Evolutionary conservation across 1,140 invertebrate genomes (phyloP).

Genomic region (Drosophila subobscura): DNA sequence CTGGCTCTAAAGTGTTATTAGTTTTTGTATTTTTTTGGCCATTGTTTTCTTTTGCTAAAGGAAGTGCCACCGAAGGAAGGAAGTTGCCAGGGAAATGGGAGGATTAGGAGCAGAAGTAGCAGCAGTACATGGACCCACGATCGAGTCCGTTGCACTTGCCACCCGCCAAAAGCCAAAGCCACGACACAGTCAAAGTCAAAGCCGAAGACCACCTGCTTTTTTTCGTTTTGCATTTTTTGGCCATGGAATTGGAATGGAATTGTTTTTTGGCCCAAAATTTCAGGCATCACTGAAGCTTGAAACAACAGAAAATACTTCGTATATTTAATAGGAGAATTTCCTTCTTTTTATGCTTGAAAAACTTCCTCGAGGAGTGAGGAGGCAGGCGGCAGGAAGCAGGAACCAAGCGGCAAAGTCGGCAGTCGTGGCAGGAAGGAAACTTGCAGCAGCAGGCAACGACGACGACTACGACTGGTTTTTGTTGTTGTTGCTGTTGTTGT

Average conservation of each 20-base stretch:
- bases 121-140: conserved; percentile 8
- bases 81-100: conserved; percentile 48
- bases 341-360: conserved; percentile 63
- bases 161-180: conserved; percentile 39
- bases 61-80: conserved; percentile 25
- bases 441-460: conserved; percentile 37
- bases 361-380: conserved; percentile 51
- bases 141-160: conserved; percentile 56
- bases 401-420: not conserved
- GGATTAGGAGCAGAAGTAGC: conserved; percentile 9
- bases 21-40: conserved; percentile 54
- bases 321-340: conserved; percentile 79
- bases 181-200: conserved; percentile 39
- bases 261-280: conserved; percentile 64
- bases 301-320: conserved; percentile 48
- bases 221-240: not conserved
- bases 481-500: conserved; percentile 29
- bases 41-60: conserved; percentile 35
- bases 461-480: conserved; percentile 58
- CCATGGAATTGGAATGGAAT: conserved; percentile 30
- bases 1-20: conserved; percentile 69
- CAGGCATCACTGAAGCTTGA: conserved; percentile 60
- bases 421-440: conserved; percentile 49
- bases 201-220: conserved; percentile 30
- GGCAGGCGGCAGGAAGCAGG: conserved; percentile 24